These are phyloP conservation scores for Oxyruncus cristatus DNA, from an alignment of 2,113 vertebrate species.

Conservation along the genomic window DNA sequence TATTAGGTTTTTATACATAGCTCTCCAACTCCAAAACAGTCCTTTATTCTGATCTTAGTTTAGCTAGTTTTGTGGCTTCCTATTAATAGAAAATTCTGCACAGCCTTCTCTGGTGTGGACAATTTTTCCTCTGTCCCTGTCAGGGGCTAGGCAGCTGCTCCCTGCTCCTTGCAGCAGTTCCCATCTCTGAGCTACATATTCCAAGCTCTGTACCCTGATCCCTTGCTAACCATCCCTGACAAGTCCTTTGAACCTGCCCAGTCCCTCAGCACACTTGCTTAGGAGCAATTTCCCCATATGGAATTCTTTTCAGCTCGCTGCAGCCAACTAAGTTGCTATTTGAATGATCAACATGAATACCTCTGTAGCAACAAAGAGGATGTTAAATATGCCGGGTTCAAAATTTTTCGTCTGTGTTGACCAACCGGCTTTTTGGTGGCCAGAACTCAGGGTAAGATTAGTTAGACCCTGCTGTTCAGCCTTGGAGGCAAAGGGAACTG, in stretches of 20 bases:
- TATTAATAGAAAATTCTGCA: neutral
- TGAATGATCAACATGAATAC: neutral
- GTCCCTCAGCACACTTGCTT: neutral
- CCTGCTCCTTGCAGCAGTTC: neutral
- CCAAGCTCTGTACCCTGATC: neutral
- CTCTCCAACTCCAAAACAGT: neutral
- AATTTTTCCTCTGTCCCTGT: neutral
- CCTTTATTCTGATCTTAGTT: neutral
- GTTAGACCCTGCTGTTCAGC: neutral
- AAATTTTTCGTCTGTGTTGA: neutral
- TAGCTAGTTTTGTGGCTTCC: neutral
- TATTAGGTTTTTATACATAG: neutral
- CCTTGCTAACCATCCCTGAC: neutral
- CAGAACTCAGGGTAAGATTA: neutral
- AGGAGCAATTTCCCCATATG: neutral
- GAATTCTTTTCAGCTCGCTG: neutral
- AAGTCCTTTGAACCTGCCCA: neutral
- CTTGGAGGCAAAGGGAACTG: neutral
- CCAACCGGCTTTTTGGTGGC: neutral
- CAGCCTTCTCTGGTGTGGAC: neutral
- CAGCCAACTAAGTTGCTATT: neutral
- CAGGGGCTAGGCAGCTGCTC: neutral
- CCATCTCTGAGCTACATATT: neutral
- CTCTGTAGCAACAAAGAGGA: neutral
- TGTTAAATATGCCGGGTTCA: neutral